These are phyloP conservation scores for Papilio helenus DNA, from an alignment of 1,140 invertebrate genomes.

Conservation along the genomic window DNA sequence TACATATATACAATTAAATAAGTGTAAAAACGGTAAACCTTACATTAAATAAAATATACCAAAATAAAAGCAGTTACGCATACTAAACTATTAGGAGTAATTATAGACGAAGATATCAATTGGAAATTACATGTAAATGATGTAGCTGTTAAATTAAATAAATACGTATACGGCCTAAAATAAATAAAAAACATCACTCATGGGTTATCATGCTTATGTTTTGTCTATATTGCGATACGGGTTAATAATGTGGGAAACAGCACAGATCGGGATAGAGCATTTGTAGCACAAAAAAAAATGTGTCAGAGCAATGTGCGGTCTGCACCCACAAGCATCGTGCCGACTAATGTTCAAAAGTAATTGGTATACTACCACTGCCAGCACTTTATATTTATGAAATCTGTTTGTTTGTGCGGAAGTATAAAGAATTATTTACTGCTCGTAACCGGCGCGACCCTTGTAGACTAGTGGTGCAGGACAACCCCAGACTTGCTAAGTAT, in stretches of 20 bases:
- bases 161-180: conserved; percentile 5
- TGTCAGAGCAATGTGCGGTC: background rate
- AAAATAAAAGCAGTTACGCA: background rate
- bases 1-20: background rate
- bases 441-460: no score
- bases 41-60: background rate
- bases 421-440: no score
- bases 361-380: no score
- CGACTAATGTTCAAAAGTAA: no score
- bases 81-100: conserved; percentile 21
- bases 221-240: conserved; percentile 2
- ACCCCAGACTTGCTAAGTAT: no score
- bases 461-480: no score
- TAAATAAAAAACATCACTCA: conserved; percentile 26
- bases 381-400: no score
- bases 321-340: background rate
- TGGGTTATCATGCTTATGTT: conserved; percentile 22
- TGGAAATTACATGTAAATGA: conserved; percentile 3
- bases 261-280: background rate
- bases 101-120: background rate
- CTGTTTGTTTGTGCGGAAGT: no score
- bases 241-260: background rate
- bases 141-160: conserved; percentile 8
- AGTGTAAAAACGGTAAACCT: background rate
- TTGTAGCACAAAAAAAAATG: conserved; percentile 8